phyloP scores from a whole-genome alignment of 2,113 vertebrate species.

The Rynchops niger region DNA sequence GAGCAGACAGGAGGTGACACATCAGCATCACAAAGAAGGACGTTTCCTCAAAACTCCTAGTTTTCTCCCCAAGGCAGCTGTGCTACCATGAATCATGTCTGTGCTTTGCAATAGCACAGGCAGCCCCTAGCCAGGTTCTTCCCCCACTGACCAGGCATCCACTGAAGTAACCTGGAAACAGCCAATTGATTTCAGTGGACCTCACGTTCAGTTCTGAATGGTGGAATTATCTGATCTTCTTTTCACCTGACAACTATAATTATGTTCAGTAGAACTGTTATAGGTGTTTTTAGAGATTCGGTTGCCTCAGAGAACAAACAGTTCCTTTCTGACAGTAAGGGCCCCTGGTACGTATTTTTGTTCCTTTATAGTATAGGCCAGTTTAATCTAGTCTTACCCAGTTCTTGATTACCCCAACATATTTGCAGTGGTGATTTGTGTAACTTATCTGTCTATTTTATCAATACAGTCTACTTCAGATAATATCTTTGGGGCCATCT shows the following conservation, averaged over 20 bases:
- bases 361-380: not conserved
- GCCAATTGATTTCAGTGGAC: not conserved
- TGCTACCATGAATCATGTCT: too few relatives aligned
- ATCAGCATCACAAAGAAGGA: not conserved
- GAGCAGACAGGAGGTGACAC: not conserved
- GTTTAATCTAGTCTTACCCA: not conserved
- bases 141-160: not conserved
- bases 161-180: not conserved
- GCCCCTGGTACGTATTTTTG: not conserved
- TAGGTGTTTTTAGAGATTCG: slow-evolving; percentile 20
- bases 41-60: not conserved
- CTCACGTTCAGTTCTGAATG: not conserved
- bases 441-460: not conserved
- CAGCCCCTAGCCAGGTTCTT: not conserved
- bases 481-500: not conserved
- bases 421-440: not conserved
- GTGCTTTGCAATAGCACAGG: not conserved
- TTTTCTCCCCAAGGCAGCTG: not conserved
- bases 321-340: not conserved
- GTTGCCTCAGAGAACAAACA: not conserved
- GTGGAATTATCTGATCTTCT: not conserved
- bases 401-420: not conserved
- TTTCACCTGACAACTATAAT: not conserved
- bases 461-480: not conserved
- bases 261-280: not conserved